Evolutionary conservation across 37 sponge, comb jelly and placozoan genomes (phyloP), one percentile per base, ranked within the genome.

Genomic region (Bolinopsis microptera): DNA sequence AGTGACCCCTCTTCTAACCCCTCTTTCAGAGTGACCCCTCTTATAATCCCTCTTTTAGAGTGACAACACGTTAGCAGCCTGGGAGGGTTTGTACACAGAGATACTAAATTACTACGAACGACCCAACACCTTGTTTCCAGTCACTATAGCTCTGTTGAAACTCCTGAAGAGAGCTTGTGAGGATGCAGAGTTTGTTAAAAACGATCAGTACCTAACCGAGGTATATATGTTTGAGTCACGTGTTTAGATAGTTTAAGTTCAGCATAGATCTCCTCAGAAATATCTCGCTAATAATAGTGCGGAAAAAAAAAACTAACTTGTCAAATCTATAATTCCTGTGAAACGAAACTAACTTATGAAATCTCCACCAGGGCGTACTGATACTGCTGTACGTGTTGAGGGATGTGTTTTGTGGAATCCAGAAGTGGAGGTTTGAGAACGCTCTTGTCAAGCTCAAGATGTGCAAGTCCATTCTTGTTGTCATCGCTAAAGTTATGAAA

Each of bases 401-500:
- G 5, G 90, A 86, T 86, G 90, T 86, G 23, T 86, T 86, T 30
- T 86, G 90, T 27, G 90, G 90, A 27, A 39, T 86, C 1, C 90
- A 86, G 30, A 86, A 86, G 61, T 86, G 90, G 90, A 13, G 90
- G 21, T 86, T 86, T 40, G 90, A 86, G 61, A 86, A 86, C 61
- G 90, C 90, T 27, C 35, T 86, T 8, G 90, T 86, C 28, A 86
- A 86, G 48, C 31, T 86, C n/a, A 86, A 86, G 61, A 86, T 86
- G 90, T 86, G 90, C 26, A 86, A 86, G 26, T 41, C 61, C 30
- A 86, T 86, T 23, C 90, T 86, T 0, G 24, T 86, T 41, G 90
- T 86, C 5, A 41, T 86, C 36, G 90, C 90, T 41, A 37, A 38
- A n/a, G n/a, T 40, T 27, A 39, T 86, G 90, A 86, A 86, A 38